Conservation (phyloP, 2,888 invertebrate genomes). For the Cryptus armator region DNA sequence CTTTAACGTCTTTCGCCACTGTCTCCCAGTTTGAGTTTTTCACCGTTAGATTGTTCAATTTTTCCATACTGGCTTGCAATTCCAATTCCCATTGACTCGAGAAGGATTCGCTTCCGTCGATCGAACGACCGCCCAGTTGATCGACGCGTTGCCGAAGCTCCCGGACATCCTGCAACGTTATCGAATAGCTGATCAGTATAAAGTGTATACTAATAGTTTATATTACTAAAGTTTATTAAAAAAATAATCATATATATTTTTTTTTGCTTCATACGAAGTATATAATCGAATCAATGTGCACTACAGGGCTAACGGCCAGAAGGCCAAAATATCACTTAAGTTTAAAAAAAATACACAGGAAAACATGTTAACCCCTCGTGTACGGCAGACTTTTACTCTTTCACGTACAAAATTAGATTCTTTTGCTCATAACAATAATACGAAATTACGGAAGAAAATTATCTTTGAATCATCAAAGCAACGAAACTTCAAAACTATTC, state of each 20-base stretch:
- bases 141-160: conserved; percentile 90
- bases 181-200: conserved; percentile 22
- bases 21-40: conserved; percentile 66
- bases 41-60: conserved; percentile 88
- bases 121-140: conserved; percentile 91
- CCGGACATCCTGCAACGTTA: conserved; percentile 85
- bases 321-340: no score
- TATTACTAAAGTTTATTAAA: no score
- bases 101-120: conserved; percentile 90
- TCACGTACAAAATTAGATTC: no score
- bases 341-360: no score
- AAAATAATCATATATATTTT: no score
- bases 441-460: no score
- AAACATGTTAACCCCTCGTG: no score
- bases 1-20: conserved; percentile 5
- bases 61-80: conserved; percentile 91
- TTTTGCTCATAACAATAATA: no score
- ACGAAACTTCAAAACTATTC: no score
- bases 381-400: no score
- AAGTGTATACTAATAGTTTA: not conserved
- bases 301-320: not conserved
- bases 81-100: conserved; percentile 92
- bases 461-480: no score
- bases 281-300: not conserved
- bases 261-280: no score